These are phyloP conservation scores for Diachrysia chrysitis DNA, from an alignment of 2,888 invertebrate genomes.

Conservation along the genomic window DNA sequence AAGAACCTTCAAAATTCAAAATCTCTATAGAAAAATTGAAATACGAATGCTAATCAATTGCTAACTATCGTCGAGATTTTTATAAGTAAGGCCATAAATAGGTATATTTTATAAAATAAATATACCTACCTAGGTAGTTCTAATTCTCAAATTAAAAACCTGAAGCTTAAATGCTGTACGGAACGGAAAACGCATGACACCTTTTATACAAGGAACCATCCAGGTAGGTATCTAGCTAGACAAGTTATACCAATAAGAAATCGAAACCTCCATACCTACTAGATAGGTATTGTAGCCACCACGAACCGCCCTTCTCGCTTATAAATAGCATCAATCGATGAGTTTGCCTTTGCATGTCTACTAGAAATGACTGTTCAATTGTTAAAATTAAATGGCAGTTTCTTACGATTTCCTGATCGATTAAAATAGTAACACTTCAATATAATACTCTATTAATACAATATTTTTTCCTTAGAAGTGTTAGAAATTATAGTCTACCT, in stretches of 20 bases:
- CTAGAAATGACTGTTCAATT: not conserved
- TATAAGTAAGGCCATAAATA: no score
- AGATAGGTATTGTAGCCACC: not conserved
- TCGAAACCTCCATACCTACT: not conserved
- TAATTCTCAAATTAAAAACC: no score
- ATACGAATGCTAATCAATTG: no score
- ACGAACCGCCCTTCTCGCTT: not conserved
- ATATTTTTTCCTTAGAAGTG: not conserved
- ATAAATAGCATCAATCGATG: slow-evolving; percentile 3
- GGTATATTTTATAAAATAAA: no score
- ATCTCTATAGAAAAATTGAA: no score
- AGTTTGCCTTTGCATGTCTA: slow-evolving; percentile 4
- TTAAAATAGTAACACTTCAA: not conserved
- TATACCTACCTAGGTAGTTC: no score
- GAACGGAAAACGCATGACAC: not conserved
- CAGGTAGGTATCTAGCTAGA: not conserved
- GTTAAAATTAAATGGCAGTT: not conserved
- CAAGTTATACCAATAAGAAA: no score
- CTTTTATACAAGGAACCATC: no score
- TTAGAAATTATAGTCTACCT: not conserved
- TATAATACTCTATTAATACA: no score
- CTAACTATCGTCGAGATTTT: no score
- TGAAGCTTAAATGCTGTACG: no score
- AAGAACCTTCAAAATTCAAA: no score
- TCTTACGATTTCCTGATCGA: not conserved